Conservation (phyloP, 2,888 invertebrate genomes). For the Trissolcus japonicus region DNA sequence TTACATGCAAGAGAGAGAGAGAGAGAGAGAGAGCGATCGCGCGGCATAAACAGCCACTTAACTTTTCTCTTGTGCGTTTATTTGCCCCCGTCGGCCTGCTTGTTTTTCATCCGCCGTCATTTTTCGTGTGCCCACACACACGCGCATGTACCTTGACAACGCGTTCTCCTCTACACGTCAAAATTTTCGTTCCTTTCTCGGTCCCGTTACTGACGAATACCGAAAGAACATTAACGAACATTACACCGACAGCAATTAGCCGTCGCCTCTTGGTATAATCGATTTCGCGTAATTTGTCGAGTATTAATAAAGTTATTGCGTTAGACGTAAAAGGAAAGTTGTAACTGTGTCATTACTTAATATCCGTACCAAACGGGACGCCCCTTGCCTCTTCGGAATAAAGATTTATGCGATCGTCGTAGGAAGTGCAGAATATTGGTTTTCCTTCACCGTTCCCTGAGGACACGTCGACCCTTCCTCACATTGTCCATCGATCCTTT, state of each 20-base stretch:
- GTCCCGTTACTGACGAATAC: constrained; percentile 24
- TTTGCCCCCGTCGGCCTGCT: constrained; percentile 32
- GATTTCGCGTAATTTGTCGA: constrained; percentile 51
- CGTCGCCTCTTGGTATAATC: constrained; percentile 19
- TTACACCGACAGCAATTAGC: constrained; percentile 30
- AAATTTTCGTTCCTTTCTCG: not conserved
- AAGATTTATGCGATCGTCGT: constrained; percentile 72
- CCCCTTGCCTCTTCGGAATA: constrained; percentile 58
- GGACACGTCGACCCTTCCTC: constrained; percentile 67
- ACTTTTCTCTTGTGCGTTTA: constrained; percentile 59
- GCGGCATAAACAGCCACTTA: constrained; percentile 67
- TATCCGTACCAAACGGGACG: constrained; percentile 63
- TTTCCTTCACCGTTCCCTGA: constrained; percentile 67
- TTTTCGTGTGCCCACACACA: constrained; percentile 21
- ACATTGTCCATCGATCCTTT: constrained; percentile 60
- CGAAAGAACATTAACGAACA: constrained; percentile 27
- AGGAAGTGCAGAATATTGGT: constrained; percentile 72
- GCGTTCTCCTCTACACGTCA: not conserved
- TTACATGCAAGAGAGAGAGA: constrained; percentile 58
- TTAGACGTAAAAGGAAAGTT: constrained; percentile 49
- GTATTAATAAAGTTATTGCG: constrained; percentile 53
- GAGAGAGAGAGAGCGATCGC: constrained; percentile 52
- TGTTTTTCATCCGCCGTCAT: constrained; percentile 40
- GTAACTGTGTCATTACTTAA: constrained; percentile 66
- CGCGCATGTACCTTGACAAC: constrained; percentile 30